Conservation (phyloP, 1,140 invertebrate species). For the Druon quercuslanigerum region DNA sequence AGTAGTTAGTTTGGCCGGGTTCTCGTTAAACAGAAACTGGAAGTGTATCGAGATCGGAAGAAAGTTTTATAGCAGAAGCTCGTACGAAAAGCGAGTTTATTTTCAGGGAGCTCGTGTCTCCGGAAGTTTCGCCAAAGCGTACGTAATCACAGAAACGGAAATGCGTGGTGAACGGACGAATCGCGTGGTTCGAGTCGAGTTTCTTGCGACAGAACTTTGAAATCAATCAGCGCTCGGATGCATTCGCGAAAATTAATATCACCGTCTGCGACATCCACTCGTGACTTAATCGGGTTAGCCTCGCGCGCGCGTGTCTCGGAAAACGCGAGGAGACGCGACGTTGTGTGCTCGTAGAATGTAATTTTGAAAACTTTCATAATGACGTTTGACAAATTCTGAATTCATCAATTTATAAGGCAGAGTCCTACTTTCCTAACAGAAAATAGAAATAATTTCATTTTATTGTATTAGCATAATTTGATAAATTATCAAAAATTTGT, state of each 20-base stretch:
- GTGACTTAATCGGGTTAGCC: constrained; percentile 63
- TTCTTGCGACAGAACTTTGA: constrained; percentile 63
- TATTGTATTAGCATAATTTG: too few species aligned
- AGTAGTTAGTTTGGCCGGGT: background rate
- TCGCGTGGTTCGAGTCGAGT: constrained; percentile 53
- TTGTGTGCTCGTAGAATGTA: constrained; percentile 47
- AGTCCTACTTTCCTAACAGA: too few species aligned
- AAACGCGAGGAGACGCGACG: constrained; percentile 55
- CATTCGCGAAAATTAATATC: constrained; percentile 67
- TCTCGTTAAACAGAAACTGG: constrained; percentile 19
- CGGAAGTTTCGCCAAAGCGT: constrained; percentile 13
- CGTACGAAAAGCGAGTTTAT: constrained; percentile 14
- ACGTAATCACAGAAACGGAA: constrained; percentile 40
- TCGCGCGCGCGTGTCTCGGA: constrained; percentile 59
- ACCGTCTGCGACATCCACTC: constrained; percentile 62
- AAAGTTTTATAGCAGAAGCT: constrained; percentile 7
- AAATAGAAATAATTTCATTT: too few species aligned
- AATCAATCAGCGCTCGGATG: constrained; percentile 65
- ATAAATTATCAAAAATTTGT: too few species aligned
- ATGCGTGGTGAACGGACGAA: constrained; percentile 52
- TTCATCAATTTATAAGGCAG: constrained; percentile 47
- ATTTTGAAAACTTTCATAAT: constrained; percentile 44
- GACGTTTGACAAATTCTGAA: constrained; percentile 59
- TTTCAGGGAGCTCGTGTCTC: constrained; percentile 15
- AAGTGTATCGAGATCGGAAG: constrained; percentile 17